Percentiles rank a stretch among this genome's conserved stretches.
Evolutionary conservation across 2,113 vertebrate genomes (phyloP).

Genomic region (Periophthalmus modestus): DNA sequence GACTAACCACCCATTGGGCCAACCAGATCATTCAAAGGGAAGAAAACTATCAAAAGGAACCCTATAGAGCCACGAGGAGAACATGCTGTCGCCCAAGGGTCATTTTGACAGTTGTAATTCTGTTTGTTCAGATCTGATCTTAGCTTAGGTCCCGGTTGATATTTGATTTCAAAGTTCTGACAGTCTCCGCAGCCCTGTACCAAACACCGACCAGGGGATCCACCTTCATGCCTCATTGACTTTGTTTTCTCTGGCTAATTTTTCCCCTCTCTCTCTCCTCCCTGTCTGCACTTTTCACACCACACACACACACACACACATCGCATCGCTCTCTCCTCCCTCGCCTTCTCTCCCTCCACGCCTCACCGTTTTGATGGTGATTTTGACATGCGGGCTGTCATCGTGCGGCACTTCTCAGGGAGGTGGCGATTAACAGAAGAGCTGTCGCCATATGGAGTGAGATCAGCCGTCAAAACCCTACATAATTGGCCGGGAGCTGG

Average conservation of each 20-base stretch:
- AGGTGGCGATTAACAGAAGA: slow-evolving; percentile 67
- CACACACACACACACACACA: neutral
- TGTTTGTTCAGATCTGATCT: neutral
- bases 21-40: too few relatives aligned
- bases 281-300: slow-evolving; percentile 48
- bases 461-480: slow-evolving; percentile 61
- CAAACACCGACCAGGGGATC: slow-evolving; percentile 61
- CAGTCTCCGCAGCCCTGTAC: slow-evolving; percentile 7
- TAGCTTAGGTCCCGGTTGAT: neutral
- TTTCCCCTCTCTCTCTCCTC: slow-evolving; percentile 65
- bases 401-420: slow-evolving; percentile 62
- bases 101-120: neutral
- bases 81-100: too few relatives aligned
- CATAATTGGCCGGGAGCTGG: slow-evolving; percentile 58
- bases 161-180: neutral
- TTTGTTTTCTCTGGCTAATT: slow-evolving; percentile 80
- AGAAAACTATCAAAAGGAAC: too few relatives aligned
- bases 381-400: slow-evolving; percentile 68
- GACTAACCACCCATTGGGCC: too few relatives aligned
- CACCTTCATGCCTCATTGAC: slow-evolving; percentile 80
- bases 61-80: too few relatives aligned
- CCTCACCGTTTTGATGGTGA: slow-evolving; percentile 60
- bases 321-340: slow-evolving; percentile 20
- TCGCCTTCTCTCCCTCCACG: slow-evolving; percentile 30
- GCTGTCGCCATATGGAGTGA: slow-evolving; percentile 66